Evolutionary conservation across 2,113 vertebrate genomes (phyloP).

Genomic region (Phocoena phocoena): DNA sequence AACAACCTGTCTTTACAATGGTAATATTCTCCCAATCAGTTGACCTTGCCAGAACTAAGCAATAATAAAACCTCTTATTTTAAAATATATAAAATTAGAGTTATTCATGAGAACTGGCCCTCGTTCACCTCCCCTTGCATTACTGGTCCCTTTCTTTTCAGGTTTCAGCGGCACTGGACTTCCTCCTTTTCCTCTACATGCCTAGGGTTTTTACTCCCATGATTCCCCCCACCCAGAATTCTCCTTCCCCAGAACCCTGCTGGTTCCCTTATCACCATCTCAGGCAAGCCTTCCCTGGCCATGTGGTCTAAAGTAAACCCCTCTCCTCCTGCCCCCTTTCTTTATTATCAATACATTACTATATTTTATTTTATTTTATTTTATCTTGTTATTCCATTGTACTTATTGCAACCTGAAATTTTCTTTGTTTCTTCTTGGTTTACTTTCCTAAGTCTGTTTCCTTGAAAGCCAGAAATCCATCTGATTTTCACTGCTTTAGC

Average conservation of each 20-base stretch:
- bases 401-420: background rate
- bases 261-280: background rate
- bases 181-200: background rate
- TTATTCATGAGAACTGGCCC: background rate
- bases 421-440: background rate
- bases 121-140: background rate
- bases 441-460: background rate
- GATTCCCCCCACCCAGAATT: background rate
- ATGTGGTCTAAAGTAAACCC: background rate
- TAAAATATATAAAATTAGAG: background rate
- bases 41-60: background rate
- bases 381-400: background rate
- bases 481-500: background rate
- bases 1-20: background rate
- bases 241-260: background rate
- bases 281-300: background rate
- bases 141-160: background rate
- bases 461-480: background rate
- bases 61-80: background rate
- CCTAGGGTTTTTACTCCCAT: background rate
- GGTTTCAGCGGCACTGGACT: accelerated
- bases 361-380: too few species aligned
- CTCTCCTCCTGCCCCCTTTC: background rate
- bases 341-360: background rate
- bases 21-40: background rate